Base-by-base conservation (phyloP, 2,888 invertebrate species). In the Melikaiella ostensackeni region DNA sequence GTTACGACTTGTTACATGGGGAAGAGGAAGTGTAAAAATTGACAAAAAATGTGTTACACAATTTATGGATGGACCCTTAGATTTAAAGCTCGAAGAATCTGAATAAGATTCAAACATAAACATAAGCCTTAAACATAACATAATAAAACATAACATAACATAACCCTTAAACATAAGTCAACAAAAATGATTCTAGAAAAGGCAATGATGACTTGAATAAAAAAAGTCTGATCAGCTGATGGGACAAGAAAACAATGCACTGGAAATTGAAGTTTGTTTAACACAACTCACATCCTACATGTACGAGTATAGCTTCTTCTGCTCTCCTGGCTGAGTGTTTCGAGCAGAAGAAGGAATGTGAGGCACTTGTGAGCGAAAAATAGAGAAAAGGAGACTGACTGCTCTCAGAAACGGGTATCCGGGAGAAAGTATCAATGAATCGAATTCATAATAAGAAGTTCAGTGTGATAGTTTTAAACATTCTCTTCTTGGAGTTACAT, bases 341-440 rank as follows among this genome's bases (percentile, higher is more conserved):
- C 74, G 35, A 76, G 62, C 61, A 42, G 46, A 59, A 55, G 63
- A 19, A 59, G 55, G 66, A 57, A 82, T 75, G 82, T 61, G 57
- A 24, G 77, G 76, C 75, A 64, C 64, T 64, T 64, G 80, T 74
- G 78, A 84, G 75, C 75, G 74, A 77, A 77, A 77, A 75, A 79
- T 78, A 75, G 76, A 74, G 75, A 70, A 73, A 77, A 80, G 83
- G 84, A 77, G 78, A 79, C 64, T 77, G 78, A 74, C 77, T 57
- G 77, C 62, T 63, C 57, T 63, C 42, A 70, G 74, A 75, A 75
- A 33, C 75, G 38, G 77, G 82, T 78, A 83, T 86, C 84, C 86
- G 82, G 84, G 85, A 86, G 85, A 86, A 86, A 86, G 85, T 86
- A 82, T 81, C 63, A 73, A 74, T 78, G 79, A 77, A 70, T 70